Evolutionary conservation across 2,113 vertebrate species (phyloP).

Genomic region (Lamprologus ornatipinnis): DNA sequence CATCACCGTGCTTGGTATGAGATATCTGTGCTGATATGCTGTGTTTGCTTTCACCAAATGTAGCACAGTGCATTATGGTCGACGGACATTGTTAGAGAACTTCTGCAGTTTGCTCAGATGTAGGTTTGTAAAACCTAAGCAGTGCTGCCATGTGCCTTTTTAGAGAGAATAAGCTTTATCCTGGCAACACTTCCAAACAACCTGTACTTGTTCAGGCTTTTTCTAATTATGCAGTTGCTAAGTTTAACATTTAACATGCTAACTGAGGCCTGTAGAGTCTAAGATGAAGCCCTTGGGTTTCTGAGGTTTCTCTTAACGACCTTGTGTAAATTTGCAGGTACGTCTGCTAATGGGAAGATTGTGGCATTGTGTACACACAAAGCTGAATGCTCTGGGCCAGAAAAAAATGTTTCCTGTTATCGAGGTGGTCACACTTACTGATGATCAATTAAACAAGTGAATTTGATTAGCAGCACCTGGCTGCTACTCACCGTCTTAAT

Average conservation of each 20-base stretch:
- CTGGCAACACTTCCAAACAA: background rate
- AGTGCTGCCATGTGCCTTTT: background rate
- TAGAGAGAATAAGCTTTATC: background rate
- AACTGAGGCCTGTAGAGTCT: background rate
- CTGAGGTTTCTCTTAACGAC: background rate
- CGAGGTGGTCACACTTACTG: background rate
- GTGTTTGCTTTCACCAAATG: background rate
- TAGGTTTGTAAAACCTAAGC: background rate
- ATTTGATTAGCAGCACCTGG: background rate
- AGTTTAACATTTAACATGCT: background rate
- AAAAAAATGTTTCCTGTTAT: background rate
- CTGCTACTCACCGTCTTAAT: accelerated
- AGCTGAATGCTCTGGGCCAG: background rate
- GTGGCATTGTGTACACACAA: background rate
- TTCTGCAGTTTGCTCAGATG: background rate
- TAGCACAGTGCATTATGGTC: accelerated
- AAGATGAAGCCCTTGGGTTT: background rate
- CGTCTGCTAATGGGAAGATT: background rate
- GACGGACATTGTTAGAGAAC: background rate
- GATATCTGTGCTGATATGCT: background rate
- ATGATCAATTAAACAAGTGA: background rate
- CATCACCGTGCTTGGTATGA: background rate
- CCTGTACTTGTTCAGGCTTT: background rate
- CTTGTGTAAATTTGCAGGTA: background rate
- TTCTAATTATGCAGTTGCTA: accelerated